Conservation (phyloP, 2,797 vertebrate species). For the Vespertilio murinus region DNA sequence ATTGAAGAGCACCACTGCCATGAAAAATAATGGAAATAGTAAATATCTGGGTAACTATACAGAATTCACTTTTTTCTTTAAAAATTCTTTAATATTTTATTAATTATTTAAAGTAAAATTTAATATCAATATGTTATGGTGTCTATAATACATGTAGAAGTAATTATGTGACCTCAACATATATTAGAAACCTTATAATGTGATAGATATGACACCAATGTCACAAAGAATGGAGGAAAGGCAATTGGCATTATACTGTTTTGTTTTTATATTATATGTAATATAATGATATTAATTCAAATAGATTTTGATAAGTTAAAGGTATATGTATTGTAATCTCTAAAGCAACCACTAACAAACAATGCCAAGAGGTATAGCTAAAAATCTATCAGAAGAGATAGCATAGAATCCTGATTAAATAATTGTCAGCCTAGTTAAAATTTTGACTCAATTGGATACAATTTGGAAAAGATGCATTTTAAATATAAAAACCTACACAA, state of each 20-base stretch:
- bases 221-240: neutral
- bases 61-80: neutral
- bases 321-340: neutral
- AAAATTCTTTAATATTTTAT: neutral
- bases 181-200: neutral
- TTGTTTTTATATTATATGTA: neutral
- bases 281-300: neutral
- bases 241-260: neutral
- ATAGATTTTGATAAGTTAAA: neutral
- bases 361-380: neutral
- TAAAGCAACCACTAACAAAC: neutral
- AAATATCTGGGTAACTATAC: neutral
- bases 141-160: neutral
- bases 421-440: neutral
- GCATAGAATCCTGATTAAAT: neutral
- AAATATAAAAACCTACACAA: neutral
- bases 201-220: neutral
- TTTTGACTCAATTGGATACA: neutral
- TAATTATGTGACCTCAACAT: neutral
- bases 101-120: slow-evolving; percentile 11
- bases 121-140: neutral
- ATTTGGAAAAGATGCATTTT: neutral
- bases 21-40: neutral
- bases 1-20: neutral
- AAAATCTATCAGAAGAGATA: neutral